phyloP scores from a whole-genome alignment of 2,888 invertebrate genomes.

The Cheilosia vernalis region DNA sequence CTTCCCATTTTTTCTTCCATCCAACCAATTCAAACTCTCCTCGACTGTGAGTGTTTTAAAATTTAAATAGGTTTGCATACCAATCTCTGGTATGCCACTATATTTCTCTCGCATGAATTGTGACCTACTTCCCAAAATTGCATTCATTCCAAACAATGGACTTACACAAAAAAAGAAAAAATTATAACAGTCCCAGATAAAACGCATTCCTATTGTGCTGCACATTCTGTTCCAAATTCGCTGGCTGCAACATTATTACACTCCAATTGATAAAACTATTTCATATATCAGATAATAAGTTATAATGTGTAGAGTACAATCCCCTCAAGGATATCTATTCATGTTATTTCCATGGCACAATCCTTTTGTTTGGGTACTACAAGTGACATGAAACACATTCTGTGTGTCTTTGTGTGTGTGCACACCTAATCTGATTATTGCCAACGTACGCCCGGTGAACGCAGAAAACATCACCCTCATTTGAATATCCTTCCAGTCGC shows the following conservation, averaged over 20 bases:
- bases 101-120: not conserved
- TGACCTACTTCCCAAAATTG: slow-evolving; percentile 8
- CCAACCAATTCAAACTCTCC: too few species aligned
- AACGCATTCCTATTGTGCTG: not conserved
- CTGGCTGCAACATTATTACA: slow-evolving; percentile 11
- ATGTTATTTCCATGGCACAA: slow-evolving; percentile 30
- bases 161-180: not conserved
- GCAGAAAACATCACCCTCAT: slow-evolving; percentile 11
- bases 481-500: slow-evolving; percentile 26
- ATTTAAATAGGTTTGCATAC: too few species aligned
- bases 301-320: not conserved
- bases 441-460: slow-evolving; percentile 26
- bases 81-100: not conserved
- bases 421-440: slow-evolving; percentile 33
- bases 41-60: not conserved
- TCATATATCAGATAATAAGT: slow-evolving; percentile 11
- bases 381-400: not conserved
- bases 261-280: slow-evolving; percentile 31
- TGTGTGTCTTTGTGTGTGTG: not conserved
- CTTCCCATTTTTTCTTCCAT: too few species aligned
- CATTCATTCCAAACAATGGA: not conserved
- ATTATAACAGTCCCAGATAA: not conserved
- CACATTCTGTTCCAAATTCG: slow-evolving; percentile 6
- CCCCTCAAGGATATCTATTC: slow-evolving; percentile 30
- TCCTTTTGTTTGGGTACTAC: slow-evolving; percentile 22